phyloP scores from a whole-genome alignment of 2,888 invertebrate genomes.

The Plebejus anna region DNA sequence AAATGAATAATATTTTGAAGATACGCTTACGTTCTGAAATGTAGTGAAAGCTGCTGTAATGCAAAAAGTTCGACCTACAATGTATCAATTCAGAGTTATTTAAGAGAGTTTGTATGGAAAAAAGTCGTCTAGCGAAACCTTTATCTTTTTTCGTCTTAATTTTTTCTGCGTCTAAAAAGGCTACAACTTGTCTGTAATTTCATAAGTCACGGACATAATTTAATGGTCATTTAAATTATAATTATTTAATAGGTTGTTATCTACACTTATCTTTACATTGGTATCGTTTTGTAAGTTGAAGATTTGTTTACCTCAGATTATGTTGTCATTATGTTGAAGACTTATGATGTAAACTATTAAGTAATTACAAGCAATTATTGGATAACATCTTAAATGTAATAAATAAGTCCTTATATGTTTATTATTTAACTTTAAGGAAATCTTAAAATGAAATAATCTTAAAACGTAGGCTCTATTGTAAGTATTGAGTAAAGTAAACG shows the following conservation, averaged over 20 bases:
- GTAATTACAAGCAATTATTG: conserved; percentile 25
- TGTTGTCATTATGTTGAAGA: conserved; percentile 24
- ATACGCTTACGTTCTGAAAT: background rate
- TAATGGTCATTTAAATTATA: background rate
- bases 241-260: background rate
- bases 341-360: conserved; percentile 24
- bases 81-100: background rate
- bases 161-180: background rate
- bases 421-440: background rate
- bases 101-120: background rate
- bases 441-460: background rate
- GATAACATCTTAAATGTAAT: conserved; percentile 6
- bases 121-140: background rate
- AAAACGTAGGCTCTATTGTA: conserved; percentile 19
- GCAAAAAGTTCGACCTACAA: background rate
- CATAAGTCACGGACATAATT: background rate
- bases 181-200: background rate
- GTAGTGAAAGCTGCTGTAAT: background rate
- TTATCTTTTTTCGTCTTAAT: background rate
- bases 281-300: conserved; percentile 14
- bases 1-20: background rate
- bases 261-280: background rate
- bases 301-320: conserved; percentile 15
- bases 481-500: conserved; percentile 17
- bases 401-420: conserved; percentile 2